Conservation (phyloP, 2,888 invertebrate species). For the Lochmaea capreae region DNA sequence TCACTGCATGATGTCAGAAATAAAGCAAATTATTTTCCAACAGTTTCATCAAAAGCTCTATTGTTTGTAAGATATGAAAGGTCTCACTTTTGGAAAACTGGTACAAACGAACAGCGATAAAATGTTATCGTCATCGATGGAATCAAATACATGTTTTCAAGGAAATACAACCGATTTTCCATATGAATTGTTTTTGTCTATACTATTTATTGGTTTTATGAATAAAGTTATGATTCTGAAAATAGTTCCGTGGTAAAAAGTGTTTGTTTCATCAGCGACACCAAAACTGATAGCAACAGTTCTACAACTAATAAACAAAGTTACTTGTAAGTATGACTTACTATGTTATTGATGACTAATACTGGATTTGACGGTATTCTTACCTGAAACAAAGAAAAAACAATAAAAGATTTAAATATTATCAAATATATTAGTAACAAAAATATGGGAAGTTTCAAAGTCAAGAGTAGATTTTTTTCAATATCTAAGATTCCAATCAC, state of each 20-base stretch:
- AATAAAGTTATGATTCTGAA: too few relatives aligned
- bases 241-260: too few relatives aligned
- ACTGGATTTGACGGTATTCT: conserved; percentile 7
- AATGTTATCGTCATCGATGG: not conserved
- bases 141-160: too few relatives aligned
- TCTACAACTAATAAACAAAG: too few relatives aligned
- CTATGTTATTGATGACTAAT: not conserved
- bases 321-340: conserved; percentile 1
- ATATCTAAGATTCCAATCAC: too few relatives aligned
- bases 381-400: conserved; percentile 7
- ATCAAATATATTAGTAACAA: not conserved
- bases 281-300: too few relatives aligned
- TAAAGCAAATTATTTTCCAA: conserved; percentile 47
- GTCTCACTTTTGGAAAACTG: conserved; percentile 38
- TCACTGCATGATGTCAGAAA: conserved; percentile 49
- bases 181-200: too few relatives aligned
- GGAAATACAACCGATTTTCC: too few relatives aligned
- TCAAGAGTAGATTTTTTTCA: too few relatives aligned
- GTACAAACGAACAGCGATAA: not conserved
- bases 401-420: not conserved
- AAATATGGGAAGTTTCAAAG: too few relatives aligned
- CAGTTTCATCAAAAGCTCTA: conserved; percentile 42
- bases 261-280: too few relatives aligned
- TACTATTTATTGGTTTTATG: too few relatives aligned
- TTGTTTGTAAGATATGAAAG: conserved; percentile 43